Evolutionary conservation across 2,113 vertebrate species (phyloP).

Genomic region (Sinocyclocheilus anophthalmus): DNA sequence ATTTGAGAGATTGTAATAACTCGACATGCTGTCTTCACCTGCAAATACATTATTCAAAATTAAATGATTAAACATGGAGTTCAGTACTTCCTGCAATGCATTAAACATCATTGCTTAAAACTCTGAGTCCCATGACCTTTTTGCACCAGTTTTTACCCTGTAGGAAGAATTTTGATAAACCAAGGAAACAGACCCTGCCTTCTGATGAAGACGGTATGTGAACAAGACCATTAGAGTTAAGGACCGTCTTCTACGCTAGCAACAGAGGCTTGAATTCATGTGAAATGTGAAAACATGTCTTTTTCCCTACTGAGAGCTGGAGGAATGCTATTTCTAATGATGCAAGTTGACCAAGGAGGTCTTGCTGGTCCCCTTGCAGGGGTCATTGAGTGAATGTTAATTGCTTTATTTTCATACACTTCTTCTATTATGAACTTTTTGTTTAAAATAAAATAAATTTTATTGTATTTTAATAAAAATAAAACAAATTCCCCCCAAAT

Average conservation of each 20-base stretch:
- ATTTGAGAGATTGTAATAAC: constrained; percentile 44
- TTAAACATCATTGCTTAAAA: neutral
- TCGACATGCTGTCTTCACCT: constrained; percentile 22
- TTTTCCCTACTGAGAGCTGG: neutral
- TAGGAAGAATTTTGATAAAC: neutral
- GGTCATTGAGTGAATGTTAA: too few relatives aligned
- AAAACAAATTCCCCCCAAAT: too few relatives aligned
- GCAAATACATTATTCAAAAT: constrained; percentile 33
- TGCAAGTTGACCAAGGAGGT: too few relatives aligned
- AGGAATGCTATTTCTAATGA: neutral
- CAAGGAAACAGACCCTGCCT: neutral
- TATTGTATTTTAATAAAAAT: too few relatives aligned
- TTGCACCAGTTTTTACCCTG: neutral
- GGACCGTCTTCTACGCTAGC: neutral
- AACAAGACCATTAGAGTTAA: neutral
- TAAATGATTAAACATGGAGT: constrained; percentile 27
- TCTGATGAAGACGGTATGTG: neutral
- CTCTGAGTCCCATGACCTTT: neutral
- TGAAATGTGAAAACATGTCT: neutral
- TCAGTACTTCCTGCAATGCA: constrained; percentile 1
- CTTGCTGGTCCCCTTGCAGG: too few relatives aligned
- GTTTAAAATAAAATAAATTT: too few relatives aligned
- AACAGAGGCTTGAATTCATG: neutral
- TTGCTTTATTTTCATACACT: too few relatives aligned
- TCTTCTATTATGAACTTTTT: too few relatives aligned